phyloP scores from a whole-genome alignment of 2,888 invertebrate genomes.

The Spilosoma lubricipeda region DNA sequence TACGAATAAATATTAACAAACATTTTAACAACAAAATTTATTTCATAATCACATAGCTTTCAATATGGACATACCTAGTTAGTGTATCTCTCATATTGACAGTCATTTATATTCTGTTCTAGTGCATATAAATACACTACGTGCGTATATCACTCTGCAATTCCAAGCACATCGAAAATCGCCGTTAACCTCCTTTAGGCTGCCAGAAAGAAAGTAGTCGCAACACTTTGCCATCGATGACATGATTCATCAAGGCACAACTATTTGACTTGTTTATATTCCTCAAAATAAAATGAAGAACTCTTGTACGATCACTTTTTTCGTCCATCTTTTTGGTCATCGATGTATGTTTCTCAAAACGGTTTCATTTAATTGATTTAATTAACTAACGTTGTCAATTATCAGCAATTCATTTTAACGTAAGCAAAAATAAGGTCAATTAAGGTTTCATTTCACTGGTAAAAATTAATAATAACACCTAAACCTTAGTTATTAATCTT shows the following conservation, averaged over 20 bases:
- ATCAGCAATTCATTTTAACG: no score
- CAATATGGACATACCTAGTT: not conserved
- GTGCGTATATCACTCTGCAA: constrained; percentile 60
- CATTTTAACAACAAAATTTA: no score
- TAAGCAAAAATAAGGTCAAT: not conserved
- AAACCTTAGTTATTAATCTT: no score
- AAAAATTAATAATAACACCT: no score
- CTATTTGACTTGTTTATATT: constrained; percentile 13
- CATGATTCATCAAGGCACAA: constrained; percentile 53
- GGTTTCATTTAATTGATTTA: no score
- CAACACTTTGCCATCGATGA: constrained; percentile 55
- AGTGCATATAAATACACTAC: constrained; percentile 57
- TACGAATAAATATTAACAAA: no score
- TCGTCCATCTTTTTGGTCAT: not conserved
- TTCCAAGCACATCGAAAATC: constrained; percentile 75
- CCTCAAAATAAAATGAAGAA: not conserved
- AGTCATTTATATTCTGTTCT: constrained; percentile 68
- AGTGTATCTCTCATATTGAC: constrained; percentile 24
- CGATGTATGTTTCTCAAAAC: not conserved
- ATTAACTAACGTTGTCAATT: not conserved
- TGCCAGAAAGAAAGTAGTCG: constrained; percentile 80
- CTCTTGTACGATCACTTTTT: not conserved
- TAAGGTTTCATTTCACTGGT: no score
- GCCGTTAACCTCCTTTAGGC: constrained; percentile 81
- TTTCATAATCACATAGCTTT: not conserved